Evolutionary conservation across 2,113 vertebrate species (phyloP).

Genomic region (Pantherophis guttatus): DNA sequence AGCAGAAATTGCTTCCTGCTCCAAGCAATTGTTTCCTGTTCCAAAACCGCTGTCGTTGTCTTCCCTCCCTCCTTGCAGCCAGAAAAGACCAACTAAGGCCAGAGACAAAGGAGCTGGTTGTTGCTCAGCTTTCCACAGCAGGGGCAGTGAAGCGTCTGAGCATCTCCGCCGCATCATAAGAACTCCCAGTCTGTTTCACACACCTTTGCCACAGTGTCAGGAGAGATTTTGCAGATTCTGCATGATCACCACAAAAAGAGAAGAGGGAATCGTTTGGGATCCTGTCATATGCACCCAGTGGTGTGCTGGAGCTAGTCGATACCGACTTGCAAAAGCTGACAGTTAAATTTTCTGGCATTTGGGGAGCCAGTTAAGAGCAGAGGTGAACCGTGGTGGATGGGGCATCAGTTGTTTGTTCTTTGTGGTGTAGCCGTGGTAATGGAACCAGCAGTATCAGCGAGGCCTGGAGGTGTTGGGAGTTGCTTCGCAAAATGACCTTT

Average conservation of each 20-base stretch:
- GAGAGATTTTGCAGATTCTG: not conserved
- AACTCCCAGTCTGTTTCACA: not conserved
- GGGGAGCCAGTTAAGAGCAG: too few relatives aligned
- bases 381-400: not conserved
- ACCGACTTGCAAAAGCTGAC: too few relatives aligned
- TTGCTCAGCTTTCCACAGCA: not conserved
- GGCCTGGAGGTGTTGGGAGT: not conserved
- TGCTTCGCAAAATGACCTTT: not conserved
- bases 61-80: not conserved
- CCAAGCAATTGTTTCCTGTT: not conserved
- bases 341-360: too few relatives aligned
- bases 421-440: not conserved
- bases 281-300: too few relatives aligned
- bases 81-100: slow-evolving; percentile 13
- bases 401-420: too few relatives aligned
- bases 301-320: too few relatives aligned
- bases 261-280: not conserved
- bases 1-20: not conserved
- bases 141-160: not conserved
- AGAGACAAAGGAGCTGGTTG: not conserved
- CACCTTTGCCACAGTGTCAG: not conserved
- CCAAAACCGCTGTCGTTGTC: not conserved
- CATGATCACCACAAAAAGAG: not conserved
- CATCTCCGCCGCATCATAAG: not conserved
- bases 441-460: not conserved